A percentile compares a stretch with the other conserved stretches of the same genome.
Evolutionary conservation across 2,797 vertebrate genomes (phyloP).

Genomic region (Rhynchotus rufescens): DNA sequence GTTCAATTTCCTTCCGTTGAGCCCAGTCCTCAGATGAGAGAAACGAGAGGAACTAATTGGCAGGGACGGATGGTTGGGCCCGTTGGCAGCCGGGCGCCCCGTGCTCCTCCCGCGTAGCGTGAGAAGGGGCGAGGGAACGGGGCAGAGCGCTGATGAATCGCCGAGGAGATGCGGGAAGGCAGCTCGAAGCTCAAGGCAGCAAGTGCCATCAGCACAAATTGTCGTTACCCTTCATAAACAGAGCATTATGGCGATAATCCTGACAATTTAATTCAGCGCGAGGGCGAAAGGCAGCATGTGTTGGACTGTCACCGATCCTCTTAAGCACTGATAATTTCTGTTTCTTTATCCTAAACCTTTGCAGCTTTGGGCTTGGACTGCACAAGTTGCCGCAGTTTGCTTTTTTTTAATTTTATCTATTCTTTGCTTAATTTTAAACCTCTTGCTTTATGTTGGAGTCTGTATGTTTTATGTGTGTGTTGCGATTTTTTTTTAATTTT

Average conservation of each 20-base stretch:
- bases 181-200: constrained; percentile 84
- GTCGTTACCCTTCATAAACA: constrained; percentile 82
- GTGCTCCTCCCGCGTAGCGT: background rate
- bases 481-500: background rate
- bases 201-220: constrained; percentile 86
- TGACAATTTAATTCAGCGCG: constrained; percentile 88
- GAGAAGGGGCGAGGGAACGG: constrained; percentile 5
- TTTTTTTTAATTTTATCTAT: background rate
- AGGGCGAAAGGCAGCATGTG: constrained; percentile 47
- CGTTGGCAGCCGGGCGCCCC: background rate
- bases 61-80: background rate
- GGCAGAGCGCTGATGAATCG: constrained; percentile 85
- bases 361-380: constrained; percentile 3
- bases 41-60: background rate
- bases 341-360: background rate
- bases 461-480: no score
- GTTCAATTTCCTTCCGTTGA: constrained; percentile 20
- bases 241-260: constrained; percentile 83
- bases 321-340: constrained; percentile 6
- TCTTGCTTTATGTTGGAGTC: background rate
- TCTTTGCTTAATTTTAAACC: constrained; percentile 19
- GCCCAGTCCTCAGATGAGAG: background rate
- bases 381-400: constrained; percentile 3
- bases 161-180: constrained; percentile 87
- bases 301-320: constrained; percentile 11